A percentile compares a stretch with the other conserved stretches of the same genome.
phyloP scores from a whole-genome alignment of 2,113 vertebrate species.

The Boulengeromyrus knoepffleri region DNA sequence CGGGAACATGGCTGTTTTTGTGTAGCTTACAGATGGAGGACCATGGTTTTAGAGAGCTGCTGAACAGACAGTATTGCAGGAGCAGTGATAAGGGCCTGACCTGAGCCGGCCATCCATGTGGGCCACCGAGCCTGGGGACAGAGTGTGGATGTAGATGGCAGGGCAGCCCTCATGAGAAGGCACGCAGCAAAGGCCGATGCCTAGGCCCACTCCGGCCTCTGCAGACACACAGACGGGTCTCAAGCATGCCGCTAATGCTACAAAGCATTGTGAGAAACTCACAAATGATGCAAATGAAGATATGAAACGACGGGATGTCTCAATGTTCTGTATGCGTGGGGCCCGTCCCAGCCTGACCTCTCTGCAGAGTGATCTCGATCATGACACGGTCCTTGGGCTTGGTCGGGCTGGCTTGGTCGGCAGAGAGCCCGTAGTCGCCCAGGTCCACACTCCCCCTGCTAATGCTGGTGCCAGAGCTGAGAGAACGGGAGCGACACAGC shows the following conservation, averaged over 20 bases:
- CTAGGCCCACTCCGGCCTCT: conserved; percentile 86
- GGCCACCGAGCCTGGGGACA: conserved; percentile 84
- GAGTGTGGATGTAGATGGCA: conserved; percentile 80
- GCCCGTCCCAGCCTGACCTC: conserved; percentile 61
- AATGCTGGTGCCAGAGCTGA: conserved; percentile 63
- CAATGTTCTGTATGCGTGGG: neutral
- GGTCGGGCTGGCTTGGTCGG: neutral
- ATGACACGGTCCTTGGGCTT: conserved; percentile 77
- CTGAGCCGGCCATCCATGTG: conserved; percentile 82
- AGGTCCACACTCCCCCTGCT: conserved; percentile 57
- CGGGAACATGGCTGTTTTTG: neutral
- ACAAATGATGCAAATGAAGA: neutral
- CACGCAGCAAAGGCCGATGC: conserved; percentile 82
- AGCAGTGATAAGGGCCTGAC: conserved; percentile 41
- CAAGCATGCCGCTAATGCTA: neutral
- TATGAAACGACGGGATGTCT: neutral
- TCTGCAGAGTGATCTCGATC: conserved; percentile 79
- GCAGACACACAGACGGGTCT: conserved; percentile 15
- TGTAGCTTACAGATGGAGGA: neutral
- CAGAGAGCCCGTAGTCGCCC: conserved; percentile 38
- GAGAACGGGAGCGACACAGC: conserved; percentile 68
- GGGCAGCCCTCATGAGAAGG: conserved; percentile 71
- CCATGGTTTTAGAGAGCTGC: neutral
- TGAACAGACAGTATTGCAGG: neutral
- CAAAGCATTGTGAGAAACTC: neutral